A percentile compares a stretch with the other conserved stretches of the same genome.
These are phyloP conservation scores for Trachelus tabidus DNA, from an alignment of 2,888 invertebrate genomes.

Conservation along the genomic window DNA sequence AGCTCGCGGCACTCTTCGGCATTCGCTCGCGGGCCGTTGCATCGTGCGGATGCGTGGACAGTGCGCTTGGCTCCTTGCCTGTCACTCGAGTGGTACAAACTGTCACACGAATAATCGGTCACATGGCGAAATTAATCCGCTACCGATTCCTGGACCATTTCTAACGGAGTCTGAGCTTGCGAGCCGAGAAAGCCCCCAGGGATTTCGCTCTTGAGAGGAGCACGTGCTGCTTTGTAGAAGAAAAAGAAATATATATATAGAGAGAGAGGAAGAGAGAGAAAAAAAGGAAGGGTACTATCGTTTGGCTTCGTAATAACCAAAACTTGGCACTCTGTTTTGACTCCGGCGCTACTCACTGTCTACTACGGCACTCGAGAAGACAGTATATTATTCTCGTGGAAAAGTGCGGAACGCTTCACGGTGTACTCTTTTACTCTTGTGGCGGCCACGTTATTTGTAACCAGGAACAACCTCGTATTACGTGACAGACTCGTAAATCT, in stretches of 20 bases:
- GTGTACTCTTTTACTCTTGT: neutral
- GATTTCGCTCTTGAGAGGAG: neutral
- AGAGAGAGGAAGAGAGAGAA: conserved; percentile 15
- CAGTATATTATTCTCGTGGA: neutral
- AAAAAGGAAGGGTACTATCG: conserved; percentile 21
- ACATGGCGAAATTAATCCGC: neutral
- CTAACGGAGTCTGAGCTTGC: neutral
- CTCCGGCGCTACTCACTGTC: neutral
- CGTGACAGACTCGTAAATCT: neutral
- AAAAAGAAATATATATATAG: neutral
- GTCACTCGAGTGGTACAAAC: neutral
- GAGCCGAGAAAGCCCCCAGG: neutral
- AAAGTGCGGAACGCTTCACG: neutral
- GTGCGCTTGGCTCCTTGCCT: neutral
- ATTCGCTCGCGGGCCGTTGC: conserved; percentile 42
- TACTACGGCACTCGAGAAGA: neutral
- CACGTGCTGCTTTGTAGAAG: neutral
- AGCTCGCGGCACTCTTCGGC: conserved; percentile 27
- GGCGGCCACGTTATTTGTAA: neutral
- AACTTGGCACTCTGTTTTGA: neutral
- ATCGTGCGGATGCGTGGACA: conserved; percentile 21
- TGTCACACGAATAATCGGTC: neutral
- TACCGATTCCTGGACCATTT: neutral
- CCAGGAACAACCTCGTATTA: neutral
- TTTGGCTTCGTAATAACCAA: neutral